Percentiles rank a stretch among this genome's conserved stretches.
Evolutionary conservation across 1,140 invertebrate genomes (phyloP).

Genomic region (Drosophila sp.): DNA sequence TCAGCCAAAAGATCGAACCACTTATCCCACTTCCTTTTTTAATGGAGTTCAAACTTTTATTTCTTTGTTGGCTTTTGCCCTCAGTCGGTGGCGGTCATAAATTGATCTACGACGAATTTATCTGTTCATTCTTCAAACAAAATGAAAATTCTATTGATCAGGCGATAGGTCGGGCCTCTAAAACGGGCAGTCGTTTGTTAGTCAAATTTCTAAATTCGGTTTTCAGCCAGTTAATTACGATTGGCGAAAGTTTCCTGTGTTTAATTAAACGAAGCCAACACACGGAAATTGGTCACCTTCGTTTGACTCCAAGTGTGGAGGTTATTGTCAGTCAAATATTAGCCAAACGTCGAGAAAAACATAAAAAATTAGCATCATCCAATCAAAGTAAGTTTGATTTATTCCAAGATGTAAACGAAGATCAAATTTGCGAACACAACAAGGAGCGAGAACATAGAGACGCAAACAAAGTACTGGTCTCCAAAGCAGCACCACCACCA

Average conservation of each 20-base stretch:
- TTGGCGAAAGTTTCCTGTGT: conserved; percentile 33
- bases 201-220: conserved; percentile 25
- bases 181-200: conserved; percentile 12
- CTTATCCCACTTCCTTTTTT: conserved; percentile 45
- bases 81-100: conserved; percentile 46
- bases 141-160: conserved; percentile 92
- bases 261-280: conserved; percentile 5
- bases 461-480: too few species aligned
- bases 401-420: not conserved
- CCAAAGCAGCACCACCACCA: not conserved
- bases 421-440: not conserved
- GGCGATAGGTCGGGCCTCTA: conserved; percentile 84
- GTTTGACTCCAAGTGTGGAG: conserved; percentile 43
- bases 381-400: not conserved
- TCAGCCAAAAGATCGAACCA: conserved; percentile 25
- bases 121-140: conserved; percentile 43
- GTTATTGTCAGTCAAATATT: conserved; percentile 41
- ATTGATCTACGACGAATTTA: conserved; percentile 48
- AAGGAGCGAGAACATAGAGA: not conserved
- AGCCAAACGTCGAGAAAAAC: not conserved
- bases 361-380: not conserved
- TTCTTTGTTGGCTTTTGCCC: conserved; percentile 61
- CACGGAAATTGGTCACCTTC: not conserved
- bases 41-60: conserved; percentile 46
- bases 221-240: conserved; percentile 21